Percentiles rank a stretch among this genome's conserved stretches.
Conservation (phyloP, 2,113 vertebrate genomes). For the Saguinus imperator region DNA sequence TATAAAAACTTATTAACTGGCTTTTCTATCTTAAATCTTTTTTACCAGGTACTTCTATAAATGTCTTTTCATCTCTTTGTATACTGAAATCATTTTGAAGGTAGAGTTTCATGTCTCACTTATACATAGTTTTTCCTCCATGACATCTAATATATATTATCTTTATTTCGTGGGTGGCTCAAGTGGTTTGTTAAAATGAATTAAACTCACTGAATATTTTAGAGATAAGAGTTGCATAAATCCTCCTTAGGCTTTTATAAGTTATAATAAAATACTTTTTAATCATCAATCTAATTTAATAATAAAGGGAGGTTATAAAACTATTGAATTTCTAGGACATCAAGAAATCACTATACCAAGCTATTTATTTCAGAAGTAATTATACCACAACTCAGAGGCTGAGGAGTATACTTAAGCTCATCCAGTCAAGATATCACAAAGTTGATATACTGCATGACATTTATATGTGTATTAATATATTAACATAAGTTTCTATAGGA, state of each 20-base stretch:
- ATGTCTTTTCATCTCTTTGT: not conserved
- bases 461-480: not conserved
- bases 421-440: not conserved
- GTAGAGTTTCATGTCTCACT: not conserved
- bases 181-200: slow-evolving; percentile 12
- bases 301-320: not conserved
- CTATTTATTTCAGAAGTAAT: not conserved
- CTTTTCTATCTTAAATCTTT: not conserved
- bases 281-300: not conserved
- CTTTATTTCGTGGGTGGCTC: not conserved
- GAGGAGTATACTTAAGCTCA: not conserved
- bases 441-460: not conserved
- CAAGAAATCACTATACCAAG: not conserved
- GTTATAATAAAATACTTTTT: not conserved
- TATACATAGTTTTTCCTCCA: not conserved
- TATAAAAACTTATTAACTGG: not conserved
- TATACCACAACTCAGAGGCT: not conserved
- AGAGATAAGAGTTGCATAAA: not conserved
- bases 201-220: not conserved
- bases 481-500: not conserved
- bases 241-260: not conserved
- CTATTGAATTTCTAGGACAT: not conserved
- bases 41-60: not conserved
- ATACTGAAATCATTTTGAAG: not conserved
- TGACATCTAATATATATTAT: not conserved